Percentiles rank a stretch among this genome's conserved stretches.
Conservation (phyloP, 2,888 invertebrate genomes). For the Salticus scenicus region DNA sequence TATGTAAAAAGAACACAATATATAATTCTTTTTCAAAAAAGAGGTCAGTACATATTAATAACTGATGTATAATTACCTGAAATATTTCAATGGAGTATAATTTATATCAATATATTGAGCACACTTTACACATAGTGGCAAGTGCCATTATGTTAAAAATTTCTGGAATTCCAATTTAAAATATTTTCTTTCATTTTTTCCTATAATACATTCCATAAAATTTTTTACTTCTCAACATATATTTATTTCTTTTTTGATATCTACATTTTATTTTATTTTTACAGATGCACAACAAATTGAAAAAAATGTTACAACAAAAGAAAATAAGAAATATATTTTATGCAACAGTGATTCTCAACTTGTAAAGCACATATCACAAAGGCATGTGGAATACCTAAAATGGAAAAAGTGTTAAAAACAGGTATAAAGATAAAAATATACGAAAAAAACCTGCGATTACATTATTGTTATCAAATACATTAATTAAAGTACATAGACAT, state of each 20-base stretch:
- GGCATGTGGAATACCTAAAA: too few species aligned
- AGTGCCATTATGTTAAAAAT: neutral
- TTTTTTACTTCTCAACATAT: neutral
- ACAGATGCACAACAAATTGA: neutral
- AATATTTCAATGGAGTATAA: too few species aligned
- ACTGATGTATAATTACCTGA: too few species aligned
- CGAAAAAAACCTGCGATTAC: neutral
- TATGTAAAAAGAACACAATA: conserved; percentile 1
- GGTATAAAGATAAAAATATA: too few species aligned
- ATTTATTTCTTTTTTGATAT: neutral
- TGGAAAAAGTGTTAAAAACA: too few species aligned
- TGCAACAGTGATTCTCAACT: too few species aligned
- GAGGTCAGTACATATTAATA: too few species aligned
- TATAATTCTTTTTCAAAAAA: too few species aligned
- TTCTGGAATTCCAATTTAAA: neutral
- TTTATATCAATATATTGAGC: neutral
- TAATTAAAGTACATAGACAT: neutral
- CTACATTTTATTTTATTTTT: neutral
- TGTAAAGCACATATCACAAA: too few species aligned
- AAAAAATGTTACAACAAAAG: too few species aligned
- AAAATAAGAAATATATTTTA: too few species aligned
- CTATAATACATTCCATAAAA: neutral
- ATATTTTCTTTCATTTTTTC: neutral
- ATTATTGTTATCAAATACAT: neutral
- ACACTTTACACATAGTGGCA: neutral